Evolutionary conservation across 2,797 vertebrate genomes (phyloP), one percentile per base, ranked within the genome.

Genomic region (Enteromius mattozi): DNA sequence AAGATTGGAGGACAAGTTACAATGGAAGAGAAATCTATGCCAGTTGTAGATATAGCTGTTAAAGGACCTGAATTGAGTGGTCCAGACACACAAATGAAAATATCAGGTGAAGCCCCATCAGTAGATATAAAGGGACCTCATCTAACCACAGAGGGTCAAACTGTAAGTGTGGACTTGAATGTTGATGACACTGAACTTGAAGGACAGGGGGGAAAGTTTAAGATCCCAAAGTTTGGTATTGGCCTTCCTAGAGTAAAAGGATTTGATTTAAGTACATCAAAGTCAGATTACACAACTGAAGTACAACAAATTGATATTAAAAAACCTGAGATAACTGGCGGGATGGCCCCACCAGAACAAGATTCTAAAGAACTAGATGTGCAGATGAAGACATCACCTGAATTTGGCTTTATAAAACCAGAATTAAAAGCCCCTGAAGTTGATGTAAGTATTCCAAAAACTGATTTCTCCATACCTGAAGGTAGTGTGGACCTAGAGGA

Each of bases 311-410:
- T 76, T 49, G 61, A 87, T 37, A 4, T 71, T 0, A 45, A 85
- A 35, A 33, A 81, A 10, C 40, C 71, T 83, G 49, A 80, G 9
- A 10, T 59, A 37, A 47, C 14, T 45, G 61, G 82, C 1, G 8
- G 56, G 7, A 75, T 71, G 19, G 8, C n/a, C 83, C 27, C 54
- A 75, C 77, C 33, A 72, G 72, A 69, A 51, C 69, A 17, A 85
- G 76, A 86, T 78, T 87, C 17, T 90, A 87, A 79, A 71, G 86
- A n/a, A 79, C 21, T 71, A 75, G 75, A 83, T 49, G 19, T 72
- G 17, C 72, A 86, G 49, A 66, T 80, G 17, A 87, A 80, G 24
- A 70, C 76, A 16, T 61, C 81, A 69, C 33, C 78, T 30, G 59
- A 19, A 54, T n/a, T 51, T 80, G 85, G 33, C 27, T 71, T 83